phyloP scores from a whole-genome alignment of 2,797 vertebrate species.

The Mastacembelus armatus region DNA sequence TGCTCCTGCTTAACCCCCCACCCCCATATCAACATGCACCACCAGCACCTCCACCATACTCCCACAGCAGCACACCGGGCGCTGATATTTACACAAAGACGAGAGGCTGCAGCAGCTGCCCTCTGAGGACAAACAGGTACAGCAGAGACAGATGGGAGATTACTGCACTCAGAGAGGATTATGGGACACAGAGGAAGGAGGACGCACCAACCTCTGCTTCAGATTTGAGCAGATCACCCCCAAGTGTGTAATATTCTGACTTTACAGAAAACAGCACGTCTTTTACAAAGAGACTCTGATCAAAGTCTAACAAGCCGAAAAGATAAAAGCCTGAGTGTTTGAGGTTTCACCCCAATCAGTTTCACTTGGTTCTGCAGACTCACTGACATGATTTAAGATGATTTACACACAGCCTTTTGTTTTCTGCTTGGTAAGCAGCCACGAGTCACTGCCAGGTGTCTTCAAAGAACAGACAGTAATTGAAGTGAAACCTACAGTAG shows the following conservation, averaged over 20 bases:
- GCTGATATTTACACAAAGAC: conserved; percentile 58
- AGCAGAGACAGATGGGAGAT: conserved; percentile 28
- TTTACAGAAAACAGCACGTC: conserved; percentile 11
- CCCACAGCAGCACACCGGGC: conserved; percentile 32
- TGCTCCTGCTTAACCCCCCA: neutral
- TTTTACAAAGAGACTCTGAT: conserved; percentile 13
- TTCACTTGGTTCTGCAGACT: neutral
- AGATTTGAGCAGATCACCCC: conserved; percentile 36
- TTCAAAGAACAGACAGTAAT: too few relatives aligned
- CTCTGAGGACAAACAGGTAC: conserved; percentile 4
- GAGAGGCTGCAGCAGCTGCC: conserved; percentile 26
- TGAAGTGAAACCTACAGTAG: too few relatives aligned
- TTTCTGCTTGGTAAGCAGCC: too few relatives aligned
- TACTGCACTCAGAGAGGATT: conserved; percentile 14
- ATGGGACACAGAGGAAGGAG: conserved; percentile 51
- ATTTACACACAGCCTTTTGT: neutral
- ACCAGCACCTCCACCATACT: neutral
- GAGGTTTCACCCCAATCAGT: neutral
- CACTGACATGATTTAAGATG: too few relatives aligned
- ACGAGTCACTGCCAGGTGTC: too few relatives aligned
- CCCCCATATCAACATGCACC: conserved; percentile 4
- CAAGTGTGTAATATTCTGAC: conserved; percentile 15
- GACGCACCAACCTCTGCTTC: conserved; percentile 19
- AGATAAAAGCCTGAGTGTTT: neutral
- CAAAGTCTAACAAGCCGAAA: neutral